Percentiles rank a stretch among this genome's conserved stretches.
These are phyloP conservation scores for Scomber japonicus DNA, from an alignment of 2,113 vertebrate genomes.

Conservation along the genomic window DNA sequence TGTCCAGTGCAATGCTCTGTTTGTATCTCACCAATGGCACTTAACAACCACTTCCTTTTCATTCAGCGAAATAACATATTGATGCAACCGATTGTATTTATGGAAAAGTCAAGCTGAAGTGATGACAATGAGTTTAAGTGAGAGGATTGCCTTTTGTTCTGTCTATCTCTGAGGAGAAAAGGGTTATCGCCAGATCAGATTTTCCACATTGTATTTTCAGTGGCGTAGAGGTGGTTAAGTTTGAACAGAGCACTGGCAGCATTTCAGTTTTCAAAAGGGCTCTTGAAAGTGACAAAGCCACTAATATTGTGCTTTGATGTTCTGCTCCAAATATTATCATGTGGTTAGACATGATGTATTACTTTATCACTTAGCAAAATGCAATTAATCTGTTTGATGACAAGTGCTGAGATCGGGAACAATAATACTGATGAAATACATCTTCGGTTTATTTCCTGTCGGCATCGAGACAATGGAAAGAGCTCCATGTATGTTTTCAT, in stretches of 20 bases:
- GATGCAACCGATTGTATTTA: constrained; percentile 74
- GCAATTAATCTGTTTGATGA: constrained; percentile 63
- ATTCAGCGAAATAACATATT: constrained; percentile 77
- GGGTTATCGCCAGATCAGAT: constrained; percentile 69
- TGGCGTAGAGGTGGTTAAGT: constrained; percentile 69
- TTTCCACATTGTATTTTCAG: constrained; percentile 78
- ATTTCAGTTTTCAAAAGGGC: constrained; percentile 66
- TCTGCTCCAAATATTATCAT: constrained; percentile 54
- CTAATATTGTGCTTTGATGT: constrained; percentile 65
- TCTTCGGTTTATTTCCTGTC: constrained; percentile 54
- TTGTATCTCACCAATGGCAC: constrained; percentile 64
- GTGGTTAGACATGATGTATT: constrained; percentile 52
- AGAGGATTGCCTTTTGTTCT: constrained; percentile 76
- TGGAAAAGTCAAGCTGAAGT: constrained; percentile 72
- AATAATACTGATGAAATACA: constrained; percentile 58
- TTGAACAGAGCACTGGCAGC: constrained; percentile 61
- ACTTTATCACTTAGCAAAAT: constrained; percentile 60
- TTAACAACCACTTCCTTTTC: constrained; percentile 76
- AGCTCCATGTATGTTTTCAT: constrained; percentile 46
- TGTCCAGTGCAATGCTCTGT: constrained; percentile 41
- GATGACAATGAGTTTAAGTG: constrained; percentile 80
- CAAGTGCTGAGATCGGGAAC: constrained; percentile 42
- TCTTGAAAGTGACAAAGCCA: constrained; percentile 57
- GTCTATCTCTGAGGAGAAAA: constrained; percentile 60
- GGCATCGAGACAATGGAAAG: constrained; percentile 57